Conservation (phyloP, 2,888 invertebrate genomes). For the Rosalia funebris region DNA sequence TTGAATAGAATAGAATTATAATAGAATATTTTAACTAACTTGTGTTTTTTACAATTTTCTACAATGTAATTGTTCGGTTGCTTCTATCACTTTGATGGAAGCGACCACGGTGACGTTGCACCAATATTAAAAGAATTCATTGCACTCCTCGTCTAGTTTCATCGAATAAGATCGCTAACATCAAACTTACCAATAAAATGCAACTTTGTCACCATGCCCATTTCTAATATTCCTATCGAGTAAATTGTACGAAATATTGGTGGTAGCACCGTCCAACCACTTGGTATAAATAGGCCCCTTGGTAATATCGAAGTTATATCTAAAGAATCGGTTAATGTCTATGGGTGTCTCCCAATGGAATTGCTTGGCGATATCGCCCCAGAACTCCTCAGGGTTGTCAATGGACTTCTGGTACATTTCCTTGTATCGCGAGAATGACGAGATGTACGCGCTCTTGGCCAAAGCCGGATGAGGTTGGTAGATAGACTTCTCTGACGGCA, state of each 20-base stretch:
- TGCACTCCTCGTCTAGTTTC: too few species aligned
- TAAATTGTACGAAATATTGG: conserved; percentile 95
- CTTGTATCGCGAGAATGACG: conserved; percentile 79
- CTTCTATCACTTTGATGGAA: too few species aligned
- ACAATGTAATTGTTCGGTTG: too few species aligned
- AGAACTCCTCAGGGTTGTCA: conserved; percentile 89
- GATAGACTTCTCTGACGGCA: conserved; percentile 70
- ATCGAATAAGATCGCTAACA: too few species aligned
- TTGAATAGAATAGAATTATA: too few species aligned
- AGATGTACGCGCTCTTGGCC: conserved; percentile 72
- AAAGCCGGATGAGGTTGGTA: conserved; percentile 70
- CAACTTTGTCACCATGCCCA: conserved; percentile 89
- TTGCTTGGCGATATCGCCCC: conserved; percentile 91
- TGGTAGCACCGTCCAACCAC: conserved; percentile 95
- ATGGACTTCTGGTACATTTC: conserved; percentile 87
- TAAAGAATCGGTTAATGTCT: conserved; percentile 79
- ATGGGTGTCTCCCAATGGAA: conserved; percentile 91
- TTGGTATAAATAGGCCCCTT: conserved; percentile 91
- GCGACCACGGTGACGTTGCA: too few species aligned
- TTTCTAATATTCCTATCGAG: conserved; percentile 91
- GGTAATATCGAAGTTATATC: conserved; percentile 90
- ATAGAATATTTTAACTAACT: too few species aligned
- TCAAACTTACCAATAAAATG: conserved; percentile 91
- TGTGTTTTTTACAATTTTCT: too few species aligned
- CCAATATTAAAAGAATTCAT: too few species aligned